Percentiles rank a stretch among this genome's conserved stretches.
These are phyloP conservation scores for Dallia pectoralis DNA, from an alignment of 2,797 vertebrate genomes.

Conservation along the genomic window DNA sequence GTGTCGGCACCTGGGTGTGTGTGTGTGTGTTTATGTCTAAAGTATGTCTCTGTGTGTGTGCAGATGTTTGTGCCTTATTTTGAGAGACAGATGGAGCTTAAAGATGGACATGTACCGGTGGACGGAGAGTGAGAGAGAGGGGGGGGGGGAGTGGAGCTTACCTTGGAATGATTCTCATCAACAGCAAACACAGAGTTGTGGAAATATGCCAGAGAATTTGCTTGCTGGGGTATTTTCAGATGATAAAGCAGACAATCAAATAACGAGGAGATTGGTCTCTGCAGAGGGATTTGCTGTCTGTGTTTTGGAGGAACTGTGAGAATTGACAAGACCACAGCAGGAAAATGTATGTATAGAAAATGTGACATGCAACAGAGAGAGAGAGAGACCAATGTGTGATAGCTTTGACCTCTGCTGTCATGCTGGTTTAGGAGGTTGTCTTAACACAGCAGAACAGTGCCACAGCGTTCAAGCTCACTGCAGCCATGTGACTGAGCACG, in stretches of 20 bases:
- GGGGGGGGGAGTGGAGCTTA: slow-evolving; percentile 14
- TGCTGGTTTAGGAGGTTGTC: neutral
- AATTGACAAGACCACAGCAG: slow-evolving; percentile 22
- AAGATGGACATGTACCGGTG: neutral
- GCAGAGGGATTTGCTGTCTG: neutral
- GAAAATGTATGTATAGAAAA: neutral
- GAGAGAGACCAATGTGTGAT: neutral
- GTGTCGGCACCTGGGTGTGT: neutral
- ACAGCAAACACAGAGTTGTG: slow-evolving; percentile 33
- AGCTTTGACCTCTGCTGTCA: neutral
- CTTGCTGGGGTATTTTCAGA: slow-evolving; percentile 25
- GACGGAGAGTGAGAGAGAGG: slow-evolving; percentile 1
- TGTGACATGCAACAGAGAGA: neutral
- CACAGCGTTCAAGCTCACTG: too few species aligned
- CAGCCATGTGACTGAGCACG: neutral
- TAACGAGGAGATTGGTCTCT: slow-evolving; percentile 13
- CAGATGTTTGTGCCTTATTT: neutral
- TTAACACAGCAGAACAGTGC: neutral
- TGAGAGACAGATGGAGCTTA: neutral
- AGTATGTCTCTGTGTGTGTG: neutral
- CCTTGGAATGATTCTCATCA: slow-evolving; percentile 34
- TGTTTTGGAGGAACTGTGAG: slow-evolving; percentile 23
- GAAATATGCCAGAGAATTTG: slow-evolving; percentile 26
- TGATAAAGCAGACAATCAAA: slow-evolving; percentile 29
- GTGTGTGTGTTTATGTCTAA: neutral